Evolutionary conservation across 2,797 vertebrate species (phyloP).

Genomic region (Peromyscus attwateri): DNA sequence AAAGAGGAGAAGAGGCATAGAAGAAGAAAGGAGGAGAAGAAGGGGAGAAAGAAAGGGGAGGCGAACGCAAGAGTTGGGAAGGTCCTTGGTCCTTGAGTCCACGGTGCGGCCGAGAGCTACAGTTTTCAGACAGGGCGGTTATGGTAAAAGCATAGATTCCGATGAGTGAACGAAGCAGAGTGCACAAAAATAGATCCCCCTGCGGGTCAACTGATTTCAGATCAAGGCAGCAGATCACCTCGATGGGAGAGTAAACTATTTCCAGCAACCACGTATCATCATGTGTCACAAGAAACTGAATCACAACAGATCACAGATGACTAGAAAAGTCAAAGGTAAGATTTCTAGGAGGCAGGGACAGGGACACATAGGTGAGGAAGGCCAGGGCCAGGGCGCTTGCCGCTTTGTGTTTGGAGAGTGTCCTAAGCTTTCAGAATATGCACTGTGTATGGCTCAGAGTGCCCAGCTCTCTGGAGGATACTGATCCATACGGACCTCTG

Average conservation of each 20-base stretch:
- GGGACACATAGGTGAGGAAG: background rate
- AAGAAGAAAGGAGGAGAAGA: background rate
- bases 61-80: background rate
- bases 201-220: background rate
- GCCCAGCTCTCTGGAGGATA: background rate
- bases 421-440: background rate
- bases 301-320: background rate
- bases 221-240: background rate
- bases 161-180: background rate
- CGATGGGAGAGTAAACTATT: background rate
- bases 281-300: background rate
- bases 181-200: background rate
- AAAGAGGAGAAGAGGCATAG: background rate
- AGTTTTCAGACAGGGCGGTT: background rate
- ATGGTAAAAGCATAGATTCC: background rate
- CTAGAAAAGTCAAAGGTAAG: background rate
- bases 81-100: background rate
- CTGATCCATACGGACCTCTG: background rate
- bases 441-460: background rate
- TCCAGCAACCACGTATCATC: background rate
- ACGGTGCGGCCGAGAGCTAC: background rate
- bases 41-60: too few relatives aligned
- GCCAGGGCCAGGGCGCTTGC: background rate
- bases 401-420: background rate
- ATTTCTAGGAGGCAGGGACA: background rate